Evolutionary conservation across 1,140 invertebrate genomes (phyloP).

Genomic region (Acromyrmex heyeri): DNA sequence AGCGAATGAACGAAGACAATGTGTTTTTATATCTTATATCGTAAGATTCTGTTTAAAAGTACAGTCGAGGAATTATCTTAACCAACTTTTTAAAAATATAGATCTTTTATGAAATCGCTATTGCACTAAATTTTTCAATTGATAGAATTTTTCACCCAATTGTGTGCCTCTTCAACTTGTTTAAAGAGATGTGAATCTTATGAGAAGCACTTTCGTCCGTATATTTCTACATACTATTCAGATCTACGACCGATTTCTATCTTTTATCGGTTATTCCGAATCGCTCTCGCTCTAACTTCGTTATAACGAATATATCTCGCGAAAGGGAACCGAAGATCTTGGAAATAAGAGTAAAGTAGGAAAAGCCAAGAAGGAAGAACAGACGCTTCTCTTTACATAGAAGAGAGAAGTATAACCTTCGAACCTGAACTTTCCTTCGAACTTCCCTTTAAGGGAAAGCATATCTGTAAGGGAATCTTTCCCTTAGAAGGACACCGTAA

Average conservation of each 20-base stretch:
- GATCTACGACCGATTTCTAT: neutral
- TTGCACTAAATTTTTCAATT: neutral
- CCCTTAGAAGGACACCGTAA: constrained; percentile 10
- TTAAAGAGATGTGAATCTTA: constrained; percentile 5
- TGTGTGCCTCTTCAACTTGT: neutral
- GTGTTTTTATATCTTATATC: neutral
- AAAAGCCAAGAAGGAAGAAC: neutral
- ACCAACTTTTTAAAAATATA: neutral
- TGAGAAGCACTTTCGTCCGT: neutral
- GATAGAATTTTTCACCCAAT: neutral
- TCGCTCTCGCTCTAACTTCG: neutral
- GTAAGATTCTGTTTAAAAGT: neutral
- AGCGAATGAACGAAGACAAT: neutral
- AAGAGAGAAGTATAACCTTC: constrained; percentile 10
- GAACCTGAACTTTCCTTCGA: neutral
- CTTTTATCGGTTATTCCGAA: neutral
- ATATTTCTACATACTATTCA: neutral
- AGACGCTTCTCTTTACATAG: neutral
- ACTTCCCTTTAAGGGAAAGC: constrained; percentile 27
- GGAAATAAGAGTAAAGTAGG: neutral
- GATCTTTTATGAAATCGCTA: neutral
- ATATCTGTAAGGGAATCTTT: neutral
- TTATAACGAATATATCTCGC: neutral
- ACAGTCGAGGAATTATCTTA: constrained; percentile 13
- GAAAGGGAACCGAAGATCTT: neutral